Evolutionary conservation across 2,113 vertebrate species (phyloP).

Genomic region (Podarcis raffonei): DNA sequence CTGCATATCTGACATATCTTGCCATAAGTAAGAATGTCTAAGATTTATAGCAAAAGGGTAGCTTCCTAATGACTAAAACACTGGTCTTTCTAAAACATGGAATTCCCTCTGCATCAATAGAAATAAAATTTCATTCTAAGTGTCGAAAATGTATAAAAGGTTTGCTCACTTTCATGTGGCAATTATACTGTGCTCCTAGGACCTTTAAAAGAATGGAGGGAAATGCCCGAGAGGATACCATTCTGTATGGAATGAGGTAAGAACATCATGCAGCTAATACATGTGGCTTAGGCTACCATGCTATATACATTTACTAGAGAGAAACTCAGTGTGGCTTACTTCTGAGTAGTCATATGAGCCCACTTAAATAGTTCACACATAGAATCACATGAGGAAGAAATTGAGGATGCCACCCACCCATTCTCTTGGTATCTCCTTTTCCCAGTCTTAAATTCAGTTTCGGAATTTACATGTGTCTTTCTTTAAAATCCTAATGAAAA

Average conservation of each 20-base stretch:
- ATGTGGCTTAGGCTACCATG: not conserved
- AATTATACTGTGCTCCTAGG: constrained; percentile 1
- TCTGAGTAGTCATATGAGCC: no score
- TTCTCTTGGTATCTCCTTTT: no score
- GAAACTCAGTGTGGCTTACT: no score
- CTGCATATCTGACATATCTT: not conserved
- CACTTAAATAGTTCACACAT: no score
- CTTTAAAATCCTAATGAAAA: no score
- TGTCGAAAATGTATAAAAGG: not conserved
- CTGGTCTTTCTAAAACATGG: not conserved
- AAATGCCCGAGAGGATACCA: not conserved
- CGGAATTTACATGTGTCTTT: no score
- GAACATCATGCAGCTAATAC: not conserved
- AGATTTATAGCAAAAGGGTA: not conserved
- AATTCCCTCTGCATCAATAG: not conserved
- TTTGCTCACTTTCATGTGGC: not conserved
- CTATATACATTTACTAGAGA: not conserved
- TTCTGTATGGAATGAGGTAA: not conserved
- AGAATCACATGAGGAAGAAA: no score
- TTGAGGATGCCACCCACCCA: no score
- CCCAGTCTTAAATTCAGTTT: no score
- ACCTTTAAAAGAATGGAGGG: not conserved
- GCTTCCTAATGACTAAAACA: not conserved
- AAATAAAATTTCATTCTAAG: not conserved
- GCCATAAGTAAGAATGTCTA: not conserved